Base-by-base conservation (phyloP, 1,140 invertebrate species). In the Papilio dardanus region DNA sequence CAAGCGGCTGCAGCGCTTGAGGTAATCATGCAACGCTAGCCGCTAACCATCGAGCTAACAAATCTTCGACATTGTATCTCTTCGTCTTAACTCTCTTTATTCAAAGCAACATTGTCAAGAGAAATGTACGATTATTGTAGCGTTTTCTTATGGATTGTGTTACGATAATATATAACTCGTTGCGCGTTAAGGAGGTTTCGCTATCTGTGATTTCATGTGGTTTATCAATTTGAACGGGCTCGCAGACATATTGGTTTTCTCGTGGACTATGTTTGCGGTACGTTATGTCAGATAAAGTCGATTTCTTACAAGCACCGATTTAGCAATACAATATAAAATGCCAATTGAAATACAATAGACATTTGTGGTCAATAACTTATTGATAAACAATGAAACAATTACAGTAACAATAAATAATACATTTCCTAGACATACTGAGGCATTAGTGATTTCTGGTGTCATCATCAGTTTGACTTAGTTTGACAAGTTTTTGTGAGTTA, bases 121-220 rank as follows among this genome's bases (percentile, higher is more conserved):
- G 88, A 92, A 90, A 92, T 88, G 87, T 92, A 92, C 88, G 91
- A 91, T 92, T 92, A 92, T 91, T 90, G 88, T 91, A 81, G 83
- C 80, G 83, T 86, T 88, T 86, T 90, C 89, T 89, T 92, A 92
- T 90, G 89, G 89, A 91, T 92, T 89, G 89, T 89, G 86, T 89
- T 90, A 88, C 88, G 83, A 90, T 89, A 89, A 90, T 89, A 89
- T 88, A 92, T 84, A 91, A 87, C 83, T 89, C 89, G 84, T 80
- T 79, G 81, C 80, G 86, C 87, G 85, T 81, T 90, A 87, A 89
- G 86, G 84, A 88, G 82, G 84, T 83, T 84, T 85, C 84, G 82
- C 86, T 92, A 92, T 92, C 88, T 89, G 83, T 80, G 85, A 89
- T 86, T 90, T 89, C 89, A 87, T 88, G 88, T 88, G 85, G 82